Base-by-base conservation (phyloP, 1,140 invertebrate species). In the Lordiphosa stackelbergi region DNA sequence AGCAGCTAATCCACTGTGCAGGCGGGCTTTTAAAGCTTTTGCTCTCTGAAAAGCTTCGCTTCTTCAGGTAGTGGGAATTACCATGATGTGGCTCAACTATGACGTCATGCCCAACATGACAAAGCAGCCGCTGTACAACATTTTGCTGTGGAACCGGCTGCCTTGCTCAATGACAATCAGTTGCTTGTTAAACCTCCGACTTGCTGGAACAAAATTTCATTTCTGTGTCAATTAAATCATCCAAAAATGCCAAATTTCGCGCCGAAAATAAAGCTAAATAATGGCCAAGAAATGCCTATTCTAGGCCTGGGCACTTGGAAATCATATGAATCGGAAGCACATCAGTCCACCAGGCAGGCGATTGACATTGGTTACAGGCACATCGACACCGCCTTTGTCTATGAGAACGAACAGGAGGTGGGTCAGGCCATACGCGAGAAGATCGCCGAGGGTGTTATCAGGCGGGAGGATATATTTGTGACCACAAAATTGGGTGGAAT, bases 361-460 rank as follows among this genome's bases (percentile, higher is more conserved):
- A 91, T 95, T 38, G 91, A 94, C 54, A 73, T 90, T 12, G 94
- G 94, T 19, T 95, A 95, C 66, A 89, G 93, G 4, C 92, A 92
- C 70, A 90, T 95, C 35, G 94, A 95, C 85, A 94, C 93, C 78
- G 95, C 95, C n/a, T 91, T 90, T 91, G 87, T 92, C 11, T 95
- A 96, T 86, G 89, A 87, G 81, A 88, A 89, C 87, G 94, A 96
- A 77, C 88, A 90, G 46, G 94, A 95, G 88, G 91, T 96, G 51
- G 95, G 94, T 4, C 86, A 85, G 22, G 94, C 91, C 0, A 87
- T 96, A 11, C 89, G 90, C 11, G 89, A 91, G n/a, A 91, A 93
- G 69, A 89, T 96, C 52, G 74, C 85, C 0, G 90, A 93, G 63
- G 93, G 92, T n/a, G 88, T 89, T 1, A 88, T 94, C 8, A 92